Conservation (phyloP, 2,888 invertebrate species). For the Hypolimnas misippus region DNA sequence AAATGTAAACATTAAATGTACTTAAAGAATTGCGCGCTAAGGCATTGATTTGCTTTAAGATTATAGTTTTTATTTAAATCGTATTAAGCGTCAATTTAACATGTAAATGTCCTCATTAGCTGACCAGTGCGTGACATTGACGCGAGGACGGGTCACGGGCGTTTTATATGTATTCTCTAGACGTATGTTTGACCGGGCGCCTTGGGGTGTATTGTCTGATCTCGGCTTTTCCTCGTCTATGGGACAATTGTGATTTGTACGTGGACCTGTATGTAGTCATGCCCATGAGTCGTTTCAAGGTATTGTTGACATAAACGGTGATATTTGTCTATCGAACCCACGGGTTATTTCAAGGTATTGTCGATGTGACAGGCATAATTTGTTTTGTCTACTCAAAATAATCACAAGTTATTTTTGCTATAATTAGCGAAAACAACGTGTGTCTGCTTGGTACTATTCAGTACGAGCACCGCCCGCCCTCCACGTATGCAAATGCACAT, state of each 20-base stretch:
- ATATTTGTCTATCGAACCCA: background rate
- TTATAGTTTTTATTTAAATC: slow-evolving; percentile 16
- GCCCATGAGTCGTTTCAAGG: background rate
- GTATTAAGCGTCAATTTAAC: slow-evolving; percentile 6
- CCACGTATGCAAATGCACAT: too few relatives aligned
- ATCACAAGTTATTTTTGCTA: too few relatives aligned
- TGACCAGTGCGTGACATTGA: slow-evolving; percentile 43
- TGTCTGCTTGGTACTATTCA: too few relatives aligned
- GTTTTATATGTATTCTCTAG: slow-evolving; percentile 31
- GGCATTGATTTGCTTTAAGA: background rate
- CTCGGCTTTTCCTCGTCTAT: slow-evolving; percentile 32
- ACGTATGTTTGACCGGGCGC: slow-evolving; percentile 24
- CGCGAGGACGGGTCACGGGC: slow-evolving; percentile 34
- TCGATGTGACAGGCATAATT: background rate
- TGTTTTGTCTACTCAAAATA: too few relatives aligned
- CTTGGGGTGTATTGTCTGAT: slow-evolving; percentile 33
- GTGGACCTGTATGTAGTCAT: background rate
- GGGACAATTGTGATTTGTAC: background rate
- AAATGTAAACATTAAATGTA: background rate
- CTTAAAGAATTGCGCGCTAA: too few relatives aligned
- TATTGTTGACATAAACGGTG: background rate
- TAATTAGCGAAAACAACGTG: too few relatives aligned
- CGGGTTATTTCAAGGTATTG: background rate
- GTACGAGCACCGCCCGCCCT: too few relatives aligned
- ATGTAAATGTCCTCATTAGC: slow-evolving; percentile 24